Conservation (phyloP, 2,888 invertebrate genomes). For the Calameuta filiformis region DNA sequence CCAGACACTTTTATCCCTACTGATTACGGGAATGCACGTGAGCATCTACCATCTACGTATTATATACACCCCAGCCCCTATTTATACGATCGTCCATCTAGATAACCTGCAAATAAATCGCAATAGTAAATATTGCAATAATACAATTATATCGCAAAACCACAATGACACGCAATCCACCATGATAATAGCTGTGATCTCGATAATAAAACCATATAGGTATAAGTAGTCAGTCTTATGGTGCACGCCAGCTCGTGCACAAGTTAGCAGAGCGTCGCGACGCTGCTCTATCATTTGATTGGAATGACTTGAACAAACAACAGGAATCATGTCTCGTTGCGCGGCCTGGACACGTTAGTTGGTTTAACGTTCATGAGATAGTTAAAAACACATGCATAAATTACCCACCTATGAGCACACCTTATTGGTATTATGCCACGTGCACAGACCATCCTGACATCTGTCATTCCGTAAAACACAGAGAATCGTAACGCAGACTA, state of each 20-base stretch:
- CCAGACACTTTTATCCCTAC: neutral
- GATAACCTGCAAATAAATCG: neutral
- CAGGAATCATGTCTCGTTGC: constrained; percentile 65
- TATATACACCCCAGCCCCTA: neutral
- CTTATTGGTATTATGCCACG: neutral
- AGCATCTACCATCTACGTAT: neutral
- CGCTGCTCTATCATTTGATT: constrained; percentile 33
- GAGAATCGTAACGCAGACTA: neutral
- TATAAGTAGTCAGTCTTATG: neutral
- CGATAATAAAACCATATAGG: neutral
- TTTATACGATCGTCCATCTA: neutral
- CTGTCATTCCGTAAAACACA: neutral
- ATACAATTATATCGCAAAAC: neutral
- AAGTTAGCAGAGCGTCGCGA: neutral
- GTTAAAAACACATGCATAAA: neutral
- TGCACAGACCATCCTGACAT: neutral
- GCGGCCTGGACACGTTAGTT: constrained; percentile 28
- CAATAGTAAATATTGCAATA: neutral
- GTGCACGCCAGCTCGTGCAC: neutral
- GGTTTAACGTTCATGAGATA: neutral
- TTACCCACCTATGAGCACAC: neutral
- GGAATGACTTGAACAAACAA: constrained; percentile 57
- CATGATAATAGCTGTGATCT: neutral
- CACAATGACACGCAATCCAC: neutral
- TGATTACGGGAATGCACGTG: neutral